These are phyloP conservation scores for Corythornis madagascariensis DNA, from an alignment of 2,113 vertebrate species.

Conservation along the genomic window DNA sequence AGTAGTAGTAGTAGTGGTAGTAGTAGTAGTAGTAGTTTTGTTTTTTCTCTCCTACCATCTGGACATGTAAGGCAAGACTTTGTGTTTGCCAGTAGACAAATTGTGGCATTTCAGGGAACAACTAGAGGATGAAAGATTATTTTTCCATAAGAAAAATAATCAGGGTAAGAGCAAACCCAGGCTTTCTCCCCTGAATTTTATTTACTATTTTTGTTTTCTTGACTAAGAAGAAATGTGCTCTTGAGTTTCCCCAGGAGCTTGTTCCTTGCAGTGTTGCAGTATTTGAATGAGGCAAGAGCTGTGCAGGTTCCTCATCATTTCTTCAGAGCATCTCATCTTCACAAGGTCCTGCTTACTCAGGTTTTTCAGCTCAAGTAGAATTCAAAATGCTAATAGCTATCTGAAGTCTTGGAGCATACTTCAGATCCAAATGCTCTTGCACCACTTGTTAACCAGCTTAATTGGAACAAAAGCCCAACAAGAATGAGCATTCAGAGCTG, in stretches of 20 bases:
- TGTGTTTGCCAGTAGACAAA: background rate
- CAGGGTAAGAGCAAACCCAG: background rate
- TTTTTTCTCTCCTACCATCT: background rate
- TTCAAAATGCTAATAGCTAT: constrained; percentile 68
- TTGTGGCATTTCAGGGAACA: background rate
- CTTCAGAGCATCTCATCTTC: constrained; percentile 59
- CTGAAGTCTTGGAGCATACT: constrained; percentile 34
- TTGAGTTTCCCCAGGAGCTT: background rate
- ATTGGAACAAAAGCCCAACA: constrained; percentile 52
- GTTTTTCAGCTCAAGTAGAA: constrained; percentile 47
- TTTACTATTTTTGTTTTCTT: background rate
- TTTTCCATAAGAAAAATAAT: background rate
- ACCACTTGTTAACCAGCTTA: constrained; percentile 58
- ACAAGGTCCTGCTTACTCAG: constrained; percentile 34
- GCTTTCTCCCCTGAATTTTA: background rate
- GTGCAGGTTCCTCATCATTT: constrained; percentile 40
- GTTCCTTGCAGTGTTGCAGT: background rate
- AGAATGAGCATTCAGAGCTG: constrained; percentile 2
- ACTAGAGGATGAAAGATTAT: background rate
- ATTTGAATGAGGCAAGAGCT: constrained; percentile 17
- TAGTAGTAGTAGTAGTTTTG: background rate
- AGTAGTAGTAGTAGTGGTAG: too few relatives aligned
- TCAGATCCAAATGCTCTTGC: constrained; percentile 23
- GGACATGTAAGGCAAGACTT: background rate
- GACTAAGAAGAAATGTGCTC: background rate